Evolutionary conservation across 2,888 invertebrate genomes (phyloP), one percentile per base, ranked within the genome.

Genomic region (Ommatoiulus sabulosus): DNA sequence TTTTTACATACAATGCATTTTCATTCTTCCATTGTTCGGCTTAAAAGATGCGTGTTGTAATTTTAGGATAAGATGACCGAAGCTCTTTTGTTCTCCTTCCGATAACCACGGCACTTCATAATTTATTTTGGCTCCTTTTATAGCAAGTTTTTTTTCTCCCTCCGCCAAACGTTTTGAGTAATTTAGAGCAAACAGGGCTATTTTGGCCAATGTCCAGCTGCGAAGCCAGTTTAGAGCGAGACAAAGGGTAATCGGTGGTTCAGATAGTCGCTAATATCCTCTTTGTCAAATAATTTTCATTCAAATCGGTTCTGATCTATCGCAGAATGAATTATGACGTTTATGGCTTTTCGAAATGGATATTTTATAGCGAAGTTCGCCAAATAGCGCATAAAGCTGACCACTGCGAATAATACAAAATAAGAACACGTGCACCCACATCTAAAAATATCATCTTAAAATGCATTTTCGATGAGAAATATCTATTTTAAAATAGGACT

Each of bases 91-190:
- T 72, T 72, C 72, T 72, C 7, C 24, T 72, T 72, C 72, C 72
- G 72, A 72, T 72, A 72, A 24, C 24, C 72, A 72, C 24, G 72
- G 20, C 72, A 72, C 72, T 72, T 72, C 72, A 72, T 72, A 72
- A 72, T 24, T 72, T 24, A 72, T 72, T 72, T 72, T 24, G 72
- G 24, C 72, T 72, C 20, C 7, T 17, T 72, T 72, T 24, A 24
- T 20, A 8, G 24, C 72, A 24, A 17, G 72, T 72, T 72, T 72
- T 57, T 72, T 46, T 72, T 17, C 1, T 17, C n/a, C n/a, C n/a
- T n/a, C 72, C 20, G 8, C 72, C 20, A 24, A 72, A 24, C 57
- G 17, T 72, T 72, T n/a, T 72, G 24, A 24, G 72, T 72, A 72
- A 72, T 72, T 72, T 72, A 72, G 7, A 15, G 8, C 3, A 24